Evolutionary conservation across 1,140 invertebrate species (phyloP).

Genomic region (Drosophila pruinosa): DNA sequence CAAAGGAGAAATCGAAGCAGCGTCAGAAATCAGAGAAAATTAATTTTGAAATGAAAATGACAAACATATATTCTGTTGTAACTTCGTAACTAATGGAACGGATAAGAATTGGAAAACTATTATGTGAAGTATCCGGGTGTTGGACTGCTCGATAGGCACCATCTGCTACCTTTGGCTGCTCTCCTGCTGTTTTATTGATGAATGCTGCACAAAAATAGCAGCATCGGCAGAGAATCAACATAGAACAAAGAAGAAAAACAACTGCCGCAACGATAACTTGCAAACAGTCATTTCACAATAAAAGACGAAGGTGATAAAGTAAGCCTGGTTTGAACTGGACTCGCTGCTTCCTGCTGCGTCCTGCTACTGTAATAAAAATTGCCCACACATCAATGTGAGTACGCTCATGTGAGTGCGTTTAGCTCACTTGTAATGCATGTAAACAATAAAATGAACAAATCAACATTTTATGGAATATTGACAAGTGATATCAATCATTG

Average conservation of each 20-base stretch:
- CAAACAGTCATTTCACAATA: conserved; percentile 26
- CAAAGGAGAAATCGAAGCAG: conserved; percentile 13
- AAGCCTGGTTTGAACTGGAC: conserved; percentile 7
- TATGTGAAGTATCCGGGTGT: conserved; percentile 1
- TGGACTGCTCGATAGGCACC: not conserved
- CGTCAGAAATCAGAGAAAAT: not conserved
- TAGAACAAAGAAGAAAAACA: not conserved
- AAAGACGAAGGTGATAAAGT: conserved; percentile 32
- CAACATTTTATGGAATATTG: conserved; percentile 79
- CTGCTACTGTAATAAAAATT: conserved; percentile 14
- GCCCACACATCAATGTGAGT: conserved; percentile 23
- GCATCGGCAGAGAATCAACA: conserved; percentile 10
- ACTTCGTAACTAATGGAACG: not conserved
- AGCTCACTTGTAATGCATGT: conserved; percentile 62
- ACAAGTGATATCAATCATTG: conserved; percentile 76
- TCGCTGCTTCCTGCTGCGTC: not conserved
- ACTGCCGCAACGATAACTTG: not conserved
- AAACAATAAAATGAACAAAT: conserved; percentile 79
- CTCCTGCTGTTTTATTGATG: conserved; percentile 77
- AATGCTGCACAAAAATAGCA: conserved; percentile 54
- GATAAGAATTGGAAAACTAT: conserved; percentile 11
- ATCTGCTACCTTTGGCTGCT: conserved; percentile 30
- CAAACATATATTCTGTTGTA: not conserved
- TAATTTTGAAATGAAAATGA: not conserved
- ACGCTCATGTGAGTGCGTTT: conserved; percentile 12